These are phyloP conservation scores for Danaus plexippus DNA, from an alignment of 1,140 invertebrate genomes.

Conservation along the genomic window DNA sequence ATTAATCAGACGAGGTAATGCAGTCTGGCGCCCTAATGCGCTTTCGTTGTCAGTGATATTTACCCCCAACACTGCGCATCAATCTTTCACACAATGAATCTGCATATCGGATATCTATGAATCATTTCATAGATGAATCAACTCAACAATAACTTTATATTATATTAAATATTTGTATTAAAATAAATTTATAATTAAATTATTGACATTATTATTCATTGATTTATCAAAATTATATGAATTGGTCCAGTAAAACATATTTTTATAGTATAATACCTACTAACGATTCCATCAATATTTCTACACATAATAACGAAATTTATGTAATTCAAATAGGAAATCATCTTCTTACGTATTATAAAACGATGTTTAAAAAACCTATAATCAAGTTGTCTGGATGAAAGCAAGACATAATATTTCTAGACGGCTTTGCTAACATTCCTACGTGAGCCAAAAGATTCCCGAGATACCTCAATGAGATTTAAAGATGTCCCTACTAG, in stretches of 20 bases:
- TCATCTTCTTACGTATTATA: too few relatives aligned
- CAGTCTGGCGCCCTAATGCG: slow-evolving; percentile 62
- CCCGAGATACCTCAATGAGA: slow-evolving; percentile 14
- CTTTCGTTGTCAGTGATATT: slow-evolving; percentile 67
- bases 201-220: neutral
- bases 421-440: slow-evolving; percentile 7
- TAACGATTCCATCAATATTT: too few relatives aligned
- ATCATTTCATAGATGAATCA: neutral
- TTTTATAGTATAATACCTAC: too few relatives aligned
- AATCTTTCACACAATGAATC: slow-evolving; percentile 1
- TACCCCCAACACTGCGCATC: slow-evolving; percentile 25
- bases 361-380: too few relatives aligned
- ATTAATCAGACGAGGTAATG: slow-evolving; percentile 66
- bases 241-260: too few relatives aligned
- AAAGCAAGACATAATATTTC: slow-evolving; percentile 6
- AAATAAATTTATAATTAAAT: neutral
- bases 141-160: too few relatives aligned
- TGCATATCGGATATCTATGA: slow-evolving; percentile 1
- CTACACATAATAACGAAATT: too few relatives aligned
- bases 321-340: too few relatives aligned
- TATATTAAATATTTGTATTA: neutral
- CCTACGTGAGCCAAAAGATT: slow-evolving; percentile 9
- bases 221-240: neutral
- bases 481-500: slow-evolving; percentile 14
- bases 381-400: neutral